Conservation (phyloP, 2,797 vertebrate species). For the Glyptemys insculpta region DNA sequence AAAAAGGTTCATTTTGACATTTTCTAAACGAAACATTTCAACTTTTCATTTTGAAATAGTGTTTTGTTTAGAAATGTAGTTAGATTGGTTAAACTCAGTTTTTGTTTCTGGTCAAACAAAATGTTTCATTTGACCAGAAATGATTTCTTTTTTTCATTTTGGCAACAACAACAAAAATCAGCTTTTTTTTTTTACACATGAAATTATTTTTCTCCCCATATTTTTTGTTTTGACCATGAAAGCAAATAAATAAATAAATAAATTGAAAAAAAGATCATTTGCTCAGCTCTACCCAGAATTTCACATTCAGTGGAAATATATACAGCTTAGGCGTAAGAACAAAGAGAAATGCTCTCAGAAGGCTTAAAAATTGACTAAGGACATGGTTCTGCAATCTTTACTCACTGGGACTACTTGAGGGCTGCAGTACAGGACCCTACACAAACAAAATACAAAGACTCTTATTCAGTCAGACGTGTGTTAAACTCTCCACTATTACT, state of each 20-base stretch:
- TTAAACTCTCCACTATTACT: conserved; percentile 88
- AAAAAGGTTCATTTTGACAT: neutral
- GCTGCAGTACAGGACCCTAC: neutral
- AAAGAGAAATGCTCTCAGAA: neutral
- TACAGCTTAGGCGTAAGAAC: neutral
- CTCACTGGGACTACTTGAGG: neutral
- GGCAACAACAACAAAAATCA: neutral
- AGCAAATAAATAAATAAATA: no score
- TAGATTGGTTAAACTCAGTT: neutral
- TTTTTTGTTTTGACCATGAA: neutral
- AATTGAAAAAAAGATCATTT: neutral
- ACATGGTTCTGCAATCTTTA: neutral
- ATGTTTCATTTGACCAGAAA: neutral
- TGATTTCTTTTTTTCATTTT: neutral
- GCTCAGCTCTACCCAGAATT: neutral
- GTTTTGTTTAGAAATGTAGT: neutral
- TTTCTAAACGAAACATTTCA: neutral
- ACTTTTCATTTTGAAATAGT: neutral
- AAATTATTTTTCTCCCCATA: neutral
- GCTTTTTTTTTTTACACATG: neutral
- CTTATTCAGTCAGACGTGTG: conserved; percentile 89
- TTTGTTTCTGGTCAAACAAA: neutral
- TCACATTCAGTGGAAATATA: neutral
- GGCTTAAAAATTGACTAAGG: neutral
- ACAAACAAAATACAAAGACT: neutral